phyloP scores from a whole-genome alignment of 2,113 vertebrate genomes.

The Dipodomys spectabilis region DNA sequence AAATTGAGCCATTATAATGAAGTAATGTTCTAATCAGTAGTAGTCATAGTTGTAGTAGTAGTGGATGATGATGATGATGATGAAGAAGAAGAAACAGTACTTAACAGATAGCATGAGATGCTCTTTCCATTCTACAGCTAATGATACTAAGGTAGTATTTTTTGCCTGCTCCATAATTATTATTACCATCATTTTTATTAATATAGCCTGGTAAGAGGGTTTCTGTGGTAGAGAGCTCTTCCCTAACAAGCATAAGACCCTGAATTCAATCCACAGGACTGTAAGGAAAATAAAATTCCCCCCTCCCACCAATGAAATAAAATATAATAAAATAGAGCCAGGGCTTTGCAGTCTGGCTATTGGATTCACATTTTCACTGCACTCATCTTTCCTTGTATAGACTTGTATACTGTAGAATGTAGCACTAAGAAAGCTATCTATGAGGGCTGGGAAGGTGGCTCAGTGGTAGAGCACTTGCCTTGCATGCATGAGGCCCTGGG shows the following conservation, averaged over 20 bases:
- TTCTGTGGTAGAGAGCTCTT: too few species aligned
- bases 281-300: too few species aligned
- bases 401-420: background rate
- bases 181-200: constrained; percentile 15
- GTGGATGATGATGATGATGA: too few species aligned
- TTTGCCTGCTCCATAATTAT: background rate
- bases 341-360: background rate
- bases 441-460: background rate
- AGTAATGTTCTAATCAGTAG: background rate
- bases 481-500: too few species aligned
- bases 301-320: too few species aligned
- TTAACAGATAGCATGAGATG: background rate
- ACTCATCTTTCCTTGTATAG: background rate
- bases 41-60: background rate
- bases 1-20: background rate
- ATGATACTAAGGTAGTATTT: background rate
- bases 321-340: too few species aligned
- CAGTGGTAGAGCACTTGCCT: too few species aligned
- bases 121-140: background rate
- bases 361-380: background rate
- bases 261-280: too few species aligned
- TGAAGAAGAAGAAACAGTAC: background rate
- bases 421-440: background rate
- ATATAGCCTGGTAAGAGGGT: background rate
- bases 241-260: too few species aligned